Base-by-base conservation (phyloP, 2,888 invertebrate genomes). In the Oithona nana region DNA sequence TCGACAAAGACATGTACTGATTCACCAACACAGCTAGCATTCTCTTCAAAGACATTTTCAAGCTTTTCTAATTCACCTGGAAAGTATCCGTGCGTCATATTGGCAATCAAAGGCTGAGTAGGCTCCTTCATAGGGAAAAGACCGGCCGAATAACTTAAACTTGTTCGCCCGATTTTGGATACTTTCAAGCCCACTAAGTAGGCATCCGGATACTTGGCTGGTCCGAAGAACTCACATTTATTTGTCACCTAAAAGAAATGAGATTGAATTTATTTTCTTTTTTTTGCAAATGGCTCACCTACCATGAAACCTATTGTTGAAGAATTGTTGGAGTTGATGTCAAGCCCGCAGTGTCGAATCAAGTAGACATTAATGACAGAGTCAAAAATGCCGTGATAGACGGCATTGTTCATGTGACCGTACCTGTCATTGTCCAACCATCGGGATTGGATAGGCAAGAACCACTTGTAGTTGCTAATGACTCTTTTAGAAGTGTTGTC, bases 341-440 rank as follows among this genome's bases (percentile, higher is more conserved):
- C 57, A 16, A 57, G 30, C 3, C 28, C 11, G 20, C 29, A 28
- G 6, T 28, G 29, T 11, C 57, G 57, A 13, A 29, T 57, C 20
- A 57, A 31, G 24, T 28, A 57, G 6, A 57, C 30, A 24, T 57
- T 57, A 16, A 57, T 29, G 20, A 57, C 28, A n/a, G 29, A 20
- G 31, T 57, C 57, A 13, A 28, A 28, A 11, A 57, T 57, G 2
- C 20, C 57, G 57, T 57, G 57, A 24, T 57, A 57, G 6, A 57
- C 57, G 2, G 57, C 57, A 31, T 57, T 57, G 24, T 57, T 57
- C 57, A 57, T 57, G 57, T 57, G 57, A 4, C 57, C 57, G 20
- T 57, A 57, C 28, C 16, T 24, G 54, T 54, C 54, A 54, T 54
- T 54, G 24, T 54, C 54, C 54, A 24, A 22, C 24, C 20, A 54